Percentiles rank a stretch among this genome's conserved stretches.
These are phyloP conservation scores for Dendrolimus punctatus DNA, from an alignment of 1,140 invertebrate genomes.

Conservation along the genomic window DNA sequence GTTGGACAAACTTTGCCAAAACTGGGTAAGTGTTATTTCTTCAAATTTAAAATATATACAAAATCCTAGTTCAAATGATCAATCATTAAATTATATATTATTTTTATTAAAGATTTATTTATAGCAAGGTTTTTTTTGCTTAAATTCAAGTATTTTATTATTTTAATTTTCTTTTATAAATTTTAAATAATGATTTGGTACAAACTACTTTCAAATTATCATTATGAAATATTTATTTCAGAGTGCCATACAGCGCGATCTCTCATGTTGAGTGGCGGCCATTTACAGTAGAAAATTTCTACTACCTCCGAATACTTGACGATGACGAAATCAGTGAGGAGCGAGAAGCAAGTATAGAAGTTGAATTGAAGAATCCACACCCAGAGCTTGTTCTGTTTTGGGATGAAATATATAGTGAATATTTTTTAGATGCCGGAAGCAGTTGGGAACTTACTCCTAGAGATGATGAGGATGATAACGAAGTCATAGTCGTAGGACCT, in stretches of 20 bases:
- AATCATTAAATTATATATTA: too few relatives aligned
- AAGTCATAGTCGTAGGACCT: constrained; percentile 2
- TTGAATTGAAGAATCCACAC: constrained; percentile 33
- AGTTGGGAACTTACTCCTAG: constrained; percentile 29
- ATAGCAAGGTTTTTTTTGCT: too few relatives aligned
- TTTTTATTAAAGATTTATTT: too few relatives aligned
- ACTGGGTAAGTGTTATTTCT: constrained; percentile 32
- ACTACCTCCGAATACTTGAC: constrained; percentile 35
- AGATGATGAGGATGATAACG: constrained; percentile 19
- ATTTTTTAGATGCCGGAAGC: constrained; percentile 43
- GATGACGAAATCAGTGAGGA: constrained; percentile 24
- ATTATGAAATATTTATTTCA: constrained; percentile 23
- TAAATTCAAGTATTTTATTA: too few relatives aligned
- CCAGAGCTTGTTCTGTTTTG: constrained; percentile 36
- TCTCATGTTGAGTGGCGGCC: constrained; percentile 35
- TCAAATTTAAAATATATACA: background rate
- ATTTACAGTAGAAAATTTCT: constrained; percentile 20
- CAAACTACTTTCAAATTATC: background rate
- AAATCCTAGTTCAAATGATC: background rate
- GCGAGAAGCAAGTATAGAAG: constrained; percentile 27
- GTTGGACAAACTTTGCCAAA: constrained; percentile 62
- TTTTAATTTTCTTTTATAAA: too few relatives aligned
- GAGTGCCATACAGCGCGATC: constrained; percentile 28
- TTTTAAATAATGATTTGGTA: too few relatives aligned
- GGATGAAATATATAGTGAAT: constrained; percentile 39